Percentiles rank a stretch among this genome's conserved stretches.
Evolutionary conservation across 2,113 vertebrate genomes (phyloP).

Genomic region (Scophthalmus maximus): DNA sequence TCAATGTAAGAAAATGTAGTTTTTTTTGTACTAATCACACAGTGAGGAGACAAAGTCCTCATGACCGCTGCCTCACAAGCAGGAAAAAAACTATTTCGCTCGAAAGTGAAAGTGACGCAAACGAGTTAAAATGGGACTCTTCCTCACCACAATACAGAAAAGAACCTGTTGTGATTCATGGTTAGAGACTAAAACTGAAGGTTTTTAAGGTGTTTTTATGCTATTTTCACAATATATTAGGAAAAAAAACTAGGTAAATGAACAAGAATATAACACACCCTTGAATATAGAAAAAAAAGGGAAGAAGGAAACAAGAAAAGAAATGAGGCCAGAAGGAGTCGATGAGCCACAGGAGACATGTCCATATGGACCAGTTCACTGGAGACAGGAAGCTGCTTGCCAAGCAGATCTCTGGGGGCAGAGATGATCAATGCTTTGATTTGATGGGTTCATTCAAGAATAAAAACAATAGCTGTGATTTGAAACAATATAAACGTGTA

Average conservation of each 20-base stretch:
- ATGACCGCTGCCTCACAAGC: no score
- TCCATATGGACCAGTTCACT: background rate
- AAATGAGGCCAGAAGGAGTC: background rate
- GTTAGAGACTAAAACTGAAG: no score
- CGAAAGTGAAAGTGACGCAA: background rate
- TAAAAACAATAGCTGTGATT: background rate
- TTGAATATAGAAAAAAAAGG: background rate
- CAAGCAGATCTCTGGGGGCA: no score
- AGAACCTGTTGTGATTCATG: background rate
- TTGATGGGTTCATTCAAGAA: background rate
- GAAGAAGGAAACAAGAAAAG: background rate
- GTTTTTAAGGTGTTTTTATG: no score
- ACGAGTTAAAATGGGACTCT: background rate
- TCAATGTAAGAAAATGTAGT: constrained; percentile 17
- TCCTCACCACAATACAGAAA: background rate
- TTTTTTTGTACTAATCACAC: background rate
- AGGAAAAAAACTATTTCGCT: no score
- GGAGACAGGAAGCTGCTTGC: constrained; percentile 1
- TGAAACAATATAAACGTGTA: background rate
- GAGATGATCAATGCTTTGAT: background rate
- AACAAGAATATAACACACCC: no score
- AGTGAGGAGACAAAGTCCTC: no score
- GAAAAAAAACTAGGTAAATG: no score
- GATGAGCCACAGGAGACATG: no score
- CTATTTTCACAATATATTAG: no score